Evolutionary conservation across 1,140 invertebrate genomes (phyloP).

Genomic region (Trachymyrmex septentrionalis): DNA sequence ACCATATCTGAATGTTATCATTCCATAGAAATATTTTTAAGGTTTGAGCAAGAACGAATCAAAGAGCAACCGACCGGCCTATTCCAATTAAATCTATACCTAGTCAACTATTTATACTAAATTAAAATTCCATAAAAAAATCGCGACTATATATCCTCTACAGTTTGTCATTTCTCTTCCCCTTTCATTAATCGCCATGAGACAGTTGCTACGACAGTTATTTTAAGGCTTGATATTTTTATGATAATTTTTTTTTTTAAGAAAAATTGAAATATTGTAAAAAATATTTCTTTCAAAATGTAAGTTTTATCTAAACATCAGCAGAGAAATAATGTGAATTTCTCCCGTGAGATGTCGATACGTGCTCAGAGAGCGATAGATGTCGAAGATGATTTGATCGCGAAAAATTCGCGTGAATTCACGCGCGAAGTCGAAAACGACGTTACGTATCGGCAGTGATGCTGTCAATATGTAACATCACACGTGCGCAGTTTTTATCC

Average conservation of each 20-base stretch:
- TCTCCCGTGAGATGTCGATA: background rate
- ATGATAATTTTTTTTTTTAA: background rate
- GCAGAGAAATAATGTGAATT: background rate
- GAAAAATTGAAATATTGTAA: background rate
- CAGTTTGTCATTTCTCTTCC: too few species aligned
- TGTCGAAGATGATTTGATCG: slow-evolving; percentile 35
- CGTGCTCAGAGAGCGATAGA: slow-evolving; percentile 13
- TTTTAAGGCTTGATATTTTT: background rate
- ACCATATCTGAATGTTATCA: too few species aligned
- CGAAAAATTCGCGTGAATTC: slow-evolving; percentile 30
- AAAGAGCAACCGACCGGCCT: too few species aligned
- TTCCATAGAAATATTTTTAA: too few species aligned
- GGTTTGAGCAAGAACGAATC: too few species aligned
- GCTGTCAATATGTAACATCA: slow-evolving; percentile 44
- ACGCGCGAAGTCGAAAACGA: slow-evolving; percentile 33
- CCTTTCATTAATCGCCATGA: too few species aligned
- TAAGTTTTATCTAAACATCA: background rate
- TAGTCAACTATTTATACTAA: too few species aligned
- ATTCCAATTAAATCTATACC: too few species aligned
- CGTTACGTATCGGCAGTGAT: slow-evolving; percentile 9
- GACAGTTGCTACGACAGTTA: too few species aligned
- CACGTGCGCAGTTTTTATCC: slow-evolving; percentile 36
- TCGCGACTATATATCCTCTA: too few species aligned
- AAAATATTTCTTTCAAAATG: background rate
- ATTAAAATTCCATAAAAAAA: too few species aligned